Evolutionary conservation across 2,888 invertebrate species (phyloP).

Genomic region (Brenthis ino): DNA sequence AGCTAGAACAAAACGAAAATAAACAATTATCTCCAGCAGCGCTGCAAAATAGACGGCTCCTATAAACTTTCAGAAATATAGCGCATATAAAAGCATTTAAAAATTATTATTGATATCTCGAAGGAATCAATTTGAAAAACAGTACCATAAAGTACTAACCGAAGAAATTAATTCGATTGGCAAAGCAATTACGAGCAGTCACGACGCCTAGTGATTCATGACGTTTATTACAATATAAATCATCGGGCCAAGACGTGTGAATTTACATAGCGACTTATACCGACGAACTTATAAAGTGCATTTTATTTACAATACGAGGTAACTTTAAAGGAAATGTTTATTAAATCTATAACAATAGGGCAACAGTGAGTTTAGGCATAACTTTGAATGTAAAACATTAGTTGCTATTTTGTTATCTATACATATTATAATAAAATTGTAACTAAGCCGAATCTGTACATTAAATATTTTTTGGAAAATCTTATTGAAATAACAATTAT

Average conservation of each 20-base stretch:
- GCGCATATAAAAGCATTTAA: conserved; percentile 50
- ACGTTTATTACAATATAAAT: conserved; percentile 68
- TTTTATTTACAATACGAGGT: conserved; percentile 14
- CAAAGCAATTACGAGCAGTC: conserved; percentile 77
- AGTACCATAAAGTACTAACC: conserved; percentile 71
- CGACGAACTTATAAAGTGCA: conserved; percentile 52
- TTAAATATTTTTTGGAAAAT: too few relatives aligned
- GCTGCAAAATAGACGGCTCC: conserved; percentile 24
- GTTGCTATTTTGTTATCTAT: too few relatives aligned
- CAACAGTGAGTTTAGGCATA: too few relatives aligned
- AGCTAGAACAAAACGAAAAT: conserved; percentile 36
- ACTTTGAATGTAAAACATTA: too few relatives aligned
- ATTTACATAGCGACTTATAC: conserved; percentile 66
- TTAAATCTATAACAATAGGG: not conserved
- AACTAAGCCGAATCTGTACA: too few relatives aligned
- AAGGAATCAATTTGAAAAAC: conserved; percentile 76
- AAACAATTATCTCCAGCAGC: conserved; percentile 29
- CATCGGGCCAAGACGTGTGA: conserved; percentile 59
- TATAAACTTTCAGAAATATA: conserved; percentile 45
- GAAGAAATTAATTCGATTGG: conserved; percentile 78
- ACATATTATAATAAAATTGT: too few relatives aligned
- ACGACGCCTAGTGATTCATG: conserved; percentile 75
- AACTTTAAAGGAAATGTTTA: not conserved
- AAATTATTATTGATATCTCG: conserved; percentile 64
- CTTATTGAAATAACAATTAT: too few relatives aligned